These are phyloP conservation scores for Drosophila tropicalis DNA, from an alignment of 1,140 invertebrate species.

Conservation along the genomic window DNA sequence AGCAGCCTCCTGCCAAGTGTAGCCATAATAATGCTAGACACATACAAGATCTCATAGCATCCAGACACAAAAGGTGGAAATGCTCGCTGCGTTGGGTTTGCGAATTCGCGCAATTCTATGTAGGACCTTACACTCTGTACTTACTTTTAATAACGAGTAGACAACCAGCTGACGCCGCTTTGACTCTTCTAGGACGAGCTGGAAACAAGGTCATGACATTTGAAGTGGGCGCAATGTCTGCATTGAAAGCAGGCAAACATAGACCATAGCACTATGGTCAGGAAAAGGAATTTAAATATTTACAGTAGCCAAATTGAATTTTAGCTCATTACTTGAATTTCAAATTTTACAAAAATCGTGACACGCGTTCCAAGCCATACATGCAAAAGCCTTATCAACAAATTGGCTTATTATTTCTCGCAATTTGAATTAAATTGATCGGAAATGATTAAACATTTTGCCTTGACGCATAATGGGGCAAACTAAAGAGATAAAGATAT, in stretches of 20 bases:
- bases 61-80: constrained; percentile 51
- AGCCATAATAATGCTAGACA: constrained; percentile 46
- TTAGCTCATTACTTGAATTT: constrained; percentile 20
- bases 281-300: neutral
- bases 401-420: no score
- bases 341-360: neutral
- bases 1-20: constrained; percentile 29
- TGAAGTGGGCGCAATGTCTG: constrained; percentile 42
- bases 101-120: constrained; percentile 32
- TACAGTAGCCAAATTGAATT: constrained; percentile 50
- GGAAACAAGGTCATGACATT: constrained; percentile 45
- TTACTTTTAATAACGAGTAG: neutral
- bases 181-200: constrained; percentile 37
- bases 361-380: no score
- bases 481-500: no score
- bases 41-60: constrained; percentile 28
- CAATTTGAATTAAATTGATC: no score
- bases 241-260: constrained; percentile 24
- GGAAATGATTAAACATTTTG: no score
- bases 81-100: constrained; percentile 41
- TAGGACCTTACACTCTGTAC: neutral
- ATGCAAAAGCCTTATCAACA: no score
- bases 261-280: constrained; percentile 5
- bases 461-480: no score
- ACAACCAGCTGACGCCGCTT: constrained; percentile 21